Evolutionary conservation across 92 coral and sea anemone genomes (phyloP).

Genomic region (Epizoanthus ramosus): DNA sequence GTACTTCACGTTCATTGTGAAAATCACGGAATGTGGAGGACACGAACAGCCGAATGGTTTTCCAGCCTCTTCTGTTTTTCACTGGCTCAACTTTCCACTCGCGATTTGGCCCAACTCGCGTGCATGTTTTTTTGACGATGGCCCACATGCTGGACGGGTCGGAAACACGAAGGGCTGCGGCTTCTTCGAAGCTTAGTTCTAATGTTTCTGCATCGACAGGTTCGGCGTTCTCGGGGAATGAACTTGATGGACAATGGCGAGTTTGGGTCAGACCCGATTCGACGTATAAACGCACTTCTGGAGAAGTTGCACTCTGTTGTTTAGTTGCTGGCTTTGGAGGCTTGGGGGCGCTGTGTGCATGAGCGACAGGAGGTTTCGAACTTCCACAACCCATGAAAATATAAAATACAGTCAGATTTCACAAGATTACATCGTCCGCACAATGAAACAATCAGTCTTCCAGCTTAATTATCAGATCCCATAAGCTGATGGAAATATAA

Average conservation of each 20-base stretch:
- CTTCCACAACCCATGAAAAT: slow-evolving; percentile 98
- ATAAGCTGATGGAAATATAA: too few relatives aligned
- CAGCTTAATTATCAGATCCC: too few relatives aligned
- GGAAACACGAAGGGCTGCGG: slow-evolving; percentile 82
- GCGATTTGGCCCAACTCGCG: slow-evolving; percentile 48
- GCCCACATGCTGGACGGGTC: slow-evolving; percentile 95
- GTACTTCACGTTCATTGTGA: slow-evolving; percentile 92
- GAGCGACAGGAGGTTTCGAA: slow-evolving; percentile 73
- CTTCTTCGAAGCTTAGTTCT: slow-evolving; percentile 81
- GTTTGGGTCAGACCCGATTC: background rate
- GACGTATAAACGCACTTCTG: background rate
- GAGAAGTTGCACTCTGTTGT: background rate
- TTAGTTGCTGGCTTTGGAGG: slow-evolving; percentile 43
- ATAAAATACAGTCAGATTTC: slow-evolving; percentile 10
- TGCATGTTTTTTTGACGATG: slow-evolving; percentile 83
- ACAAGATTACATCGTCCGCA: too few relatives aligned
- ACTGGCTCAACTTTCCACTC: slow-evolving; percentile 89
- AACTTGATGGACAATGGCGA: background rate
- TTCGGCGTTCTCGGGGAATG: background rate
- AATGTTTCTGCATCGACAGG: slow-evolving; percentile 5
- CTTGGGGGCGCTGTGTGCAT: slow-evolving; percentile 44
- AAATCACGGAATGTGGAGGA: slow-evolving; percentile 99
- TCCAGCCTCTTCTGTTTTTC: slow-evolving; percentile 97
- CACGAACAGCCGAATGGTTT: slow-evolving; percentile 94
- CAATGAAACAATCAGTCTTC: too few relatives aligned